Base-by-base conservation (phyloP, 2,113 vertebrate species). In the Tachysurus fulvidraco region DNA sequence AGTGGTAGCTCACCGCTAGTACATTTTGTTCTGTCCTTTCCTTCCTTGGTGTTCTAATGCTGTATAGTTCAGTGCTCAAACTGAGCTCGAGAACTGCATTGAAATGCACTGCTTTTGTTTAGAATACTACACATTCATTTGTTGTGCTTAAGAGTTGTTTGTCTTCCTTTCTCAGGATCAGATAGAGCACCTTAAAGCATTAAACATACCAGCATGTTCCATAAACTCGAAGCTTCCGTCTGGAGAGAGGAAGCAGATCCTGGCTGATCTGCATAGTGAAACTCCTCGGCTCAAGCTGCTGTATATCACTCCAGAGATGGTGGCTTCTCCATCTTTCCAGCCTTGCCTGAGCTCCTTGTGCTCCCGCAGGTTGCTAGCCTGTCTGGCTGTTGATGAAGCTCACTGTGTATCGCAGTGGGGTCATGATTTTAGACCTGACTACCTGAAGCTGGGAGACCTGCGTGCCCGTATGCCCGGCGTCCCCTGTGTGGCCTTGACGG, bases 351-450 rank as follows among this genome's bases (percentile, higher is more conserved):
- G 90, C 16, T 95, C 93, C 8, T 93, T 99, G 77, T 85, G 95
- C 57, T 94, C 96, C 60, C 96, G 97, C 0, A 90, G 94, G 25
- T 95, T 98, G 41, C 91, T 99, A 62, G 96, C 97, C 60, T 97
- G 96, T 88, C 92, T 99, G 92, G 94, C 98, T 1, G 96, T 99
- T 2, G 98, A 99, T 6, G 98, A 99, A 92, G 98, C 98, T 0
- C 98, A 99, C 90, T 99, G 98, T 0, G 97, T 99, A 55, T 99
- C 98, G 30, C 98, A 99, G 94, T 99, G 98, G 98, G 98, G 98
- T 1, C 98, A 99, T 0, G 97, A 99, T 71, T 99, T 99, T 86
- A 95, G 98, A 3, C 98, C 98, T 0, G 98, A 99, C 93, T 99
- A 99, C 92, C 92, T 99, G 57, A 96, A 96, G 41, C 94, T 99